Evolutionary conservation across 2,113 vertebrate genomes (phyloP).

Genomic region (Catharus minimus): DNA sequence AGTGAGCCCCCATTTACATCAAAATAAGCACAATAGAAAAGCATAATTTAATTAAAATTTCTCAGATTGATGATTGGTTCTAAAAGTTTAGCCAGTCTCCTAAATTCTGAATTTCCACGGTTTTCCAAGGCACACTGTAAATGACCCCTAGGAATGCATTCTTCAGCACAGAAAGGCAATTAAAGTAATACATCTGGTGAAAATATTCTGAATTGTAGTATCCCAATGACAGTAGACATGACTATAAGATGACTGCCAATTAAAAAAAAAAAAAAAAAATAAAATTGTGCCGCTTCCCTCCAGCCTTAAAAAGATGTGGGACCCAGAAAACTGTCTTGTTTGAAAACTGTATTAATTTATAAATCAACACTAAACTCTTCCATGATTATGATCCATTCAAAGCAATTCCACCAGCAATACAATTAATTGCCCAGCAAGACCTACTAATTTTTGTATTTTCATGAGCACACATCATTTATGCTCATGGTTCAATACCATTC

Average conservation of each 20-base stretch:
- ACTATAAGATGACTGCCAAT: background rate
- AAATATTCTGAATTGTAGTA: background rate
- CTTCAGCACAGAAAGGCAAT: background rate
- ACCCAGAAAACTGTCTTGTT: background rate
- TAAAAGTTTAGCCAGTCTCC: background rate
- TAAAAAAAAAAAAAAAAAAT: background rate
- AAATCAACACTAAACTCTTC: background rate
- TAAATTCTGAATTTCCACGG: background rate
- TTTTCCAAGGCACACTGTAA: background rate
- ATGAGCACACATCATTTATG: background rate
- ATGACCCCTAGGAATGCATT: background rate
- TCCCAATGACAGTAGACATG: background rate
- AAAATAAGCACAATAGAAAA: background rate
- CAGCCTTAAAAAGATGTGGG: background rate
- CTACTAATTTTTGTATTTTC: background rate
- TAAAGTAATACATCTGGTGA: background rate
- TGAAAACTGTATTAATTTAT: background rate
- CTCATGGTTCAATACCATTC: background rate
- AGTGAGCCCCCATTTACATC: background rate
- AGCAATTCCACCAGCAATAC: background rate
- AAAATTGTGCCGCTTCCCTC: background rate
- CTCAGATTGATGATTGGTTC: background rate
- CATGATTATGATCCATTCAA: background rate
- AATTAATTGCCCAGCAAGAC: slow-evolving; percentile 24
- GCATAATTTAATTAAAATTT: background rate